Conservation (phyloP, 2,113 vertebrate genomes). For the Semicossyphus pulcher region DNA sequence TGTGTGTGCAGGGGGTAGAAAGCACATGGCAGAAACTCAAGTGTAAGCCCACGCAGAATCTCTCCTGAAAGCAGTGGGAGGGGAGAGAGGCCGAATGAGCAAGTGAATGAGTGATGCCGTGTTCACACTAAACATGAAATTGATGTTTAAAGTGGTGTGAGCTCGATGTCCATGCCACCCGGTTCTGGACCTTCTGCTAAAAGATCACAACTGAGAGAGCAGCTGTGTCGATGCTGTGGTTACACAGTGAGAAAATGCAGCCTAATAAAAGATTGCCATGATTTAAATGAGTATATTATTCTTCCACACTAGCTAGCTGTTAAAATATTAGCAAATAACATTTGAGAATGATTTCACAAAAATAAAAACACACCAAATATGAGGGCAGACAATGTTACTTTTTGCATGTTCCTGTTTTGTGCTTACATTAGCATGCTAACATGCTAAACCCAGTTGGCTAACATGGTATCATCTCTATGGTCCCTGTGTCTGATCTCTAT, state of each 20-base stretch:
- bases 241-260: no score
- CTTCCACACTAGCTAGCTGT: not conserved
- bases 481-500: no score
- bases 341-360: not conserved
- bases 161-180: not conserved
- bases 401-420: not conserved
- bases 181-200: not conserved
- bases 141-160: slow-evolving; percentile 4
- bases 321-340: not conserved
- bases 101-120: slow-evolving; percentile 66
- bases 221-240: not conserved
- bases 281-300: no score
- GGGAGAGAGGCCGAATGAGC: slow-evolving; percentile 58
- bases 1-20: slow-evolving; percentile 59
- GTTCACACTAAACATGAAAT: slow-evolving; percentile 45
- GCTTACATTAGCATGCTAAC: no score
- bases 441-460: no score
- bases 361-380: not conserved
- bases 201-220: not conserved
- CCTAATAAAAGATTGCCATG: no score
- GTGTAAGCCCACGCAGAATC: slow-evolving; percentile 78
- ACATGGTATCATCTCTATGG: no score
- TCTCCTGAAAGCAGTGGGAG: slow-evolving; percentile 74
- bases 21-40: slow-evolving; percentile 80
- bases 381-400: not conserved